Percentiles rank a stretch among this genome's conserved stretches.
phyloP scores from a whole-genome alignment of 2,797 vertebrate genomes.

The Capromys pilorides region DNA sequence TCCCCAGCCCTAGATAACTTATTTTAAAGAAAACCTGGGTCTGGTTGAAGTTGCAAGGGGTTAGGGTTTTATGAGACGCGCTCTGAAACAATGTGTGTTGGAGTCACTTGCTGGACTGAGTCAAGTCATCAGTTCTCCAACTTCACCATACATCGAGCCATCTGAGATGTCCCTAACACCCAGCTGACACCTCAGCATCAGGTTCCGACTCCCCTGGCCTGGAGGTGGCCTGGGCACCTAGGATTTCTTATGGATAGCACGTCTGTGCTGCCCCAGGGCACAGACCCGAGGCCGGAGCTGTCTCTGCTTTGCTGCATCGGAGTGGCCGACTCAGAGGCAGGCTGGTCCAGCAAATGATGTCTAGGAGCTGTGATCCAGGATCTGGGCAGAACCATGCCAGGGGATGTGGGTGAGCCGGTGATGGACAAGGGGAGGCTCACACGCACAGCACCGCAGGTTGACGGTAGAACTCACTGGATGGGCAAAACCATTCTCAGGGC shows the following conservation, averaged over 20 bases:
- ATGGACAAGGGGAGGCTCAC: no score
- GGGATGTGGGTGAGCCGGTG: background rate
- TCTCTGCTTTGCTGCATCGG: background rate
- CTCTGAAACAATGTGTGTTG: background rate
- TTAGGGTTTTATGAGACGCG: background rate
- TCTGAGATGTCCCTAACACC: no score
- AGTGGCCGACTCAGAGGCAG: background rate
- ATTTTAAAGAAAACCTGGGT: background rate
- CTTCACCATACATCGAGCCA: background rate
- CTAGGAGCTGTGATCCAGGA: background rate
- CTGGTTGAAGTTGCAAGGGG: background rate
- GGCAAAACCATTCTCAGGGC: background rate
- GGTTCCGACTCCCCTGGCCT: background rate
- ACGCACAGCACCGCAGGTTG: background rate
- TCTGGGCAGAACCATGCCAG: background rate
- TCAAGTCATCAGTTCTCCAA: background rate
- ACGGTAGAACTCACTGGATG: background rate
- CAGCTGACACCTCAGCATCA: background rate
- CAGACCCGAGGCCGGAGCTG: background rate
- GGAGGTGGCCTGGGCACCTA: background rate
- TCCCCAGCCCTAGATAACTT: background rate
- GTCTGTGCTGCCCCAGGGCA: background rate
- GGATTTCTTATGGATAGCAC: background rate
- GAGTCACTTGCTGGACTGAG: background rate
- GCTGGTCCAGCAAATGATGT: background rate